Conservation (phyloP, 2,797 vertebrate species). For the Vireo griseus region DNA sequence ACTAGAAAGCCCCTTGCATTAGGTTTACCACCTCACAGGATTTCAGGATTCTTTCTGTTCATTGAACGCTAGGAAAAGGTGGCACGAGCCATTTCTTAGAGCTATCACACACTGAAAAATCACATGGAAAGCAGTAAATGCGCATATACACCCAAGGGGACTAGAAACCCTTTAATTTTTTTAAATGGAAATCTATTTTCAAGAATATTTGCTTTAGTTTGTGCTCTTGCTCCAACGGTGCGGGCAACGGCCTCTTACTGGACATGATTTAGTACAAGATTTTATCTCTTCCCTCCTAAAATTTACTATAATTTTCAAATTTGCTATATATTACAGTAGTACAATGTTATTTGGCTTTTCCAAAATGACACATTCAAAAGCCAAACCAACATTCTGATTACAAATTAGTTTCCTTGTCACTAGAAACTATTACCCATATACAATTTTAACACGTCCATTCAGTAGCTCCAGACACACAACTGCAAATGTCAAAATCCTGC, state of each 20-base stretch:
- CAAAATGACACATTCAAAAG: neutral
- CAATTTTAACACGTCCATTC: neutral
- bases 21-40: neutral
- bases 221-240: neutral
- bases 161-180: neutral
- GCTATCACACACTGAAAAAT: neutral
- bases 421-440: neutral
- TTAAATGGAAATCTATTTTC: neutral
- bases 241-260: neutral
- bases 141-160: neutral
- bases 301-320: neutral
- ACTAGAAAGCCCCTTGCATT: neutral
- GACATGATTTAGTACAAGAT: neutral
- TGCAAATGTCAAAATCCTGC: constrained; percentile 17
- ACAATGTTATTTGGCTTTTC: neutral
- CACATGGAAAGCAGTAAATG: neutral
- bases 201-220: neutral
- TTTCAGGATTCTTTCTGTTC: neutral
- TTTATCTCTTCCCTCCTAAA: neutral
- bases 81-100: neutral
- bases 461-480: neutral
- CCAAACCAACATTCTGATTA: neutral
- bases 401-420: neutral
- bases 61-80: neutral
- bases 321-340: neutral